Percentiles rank a stretch among this genome's conserved stretches.
These are phyloP conservation scores for Subacronicta megacephala DNA, from an alignment of 2,888 invertebrate species.

Conservation along the genomic window DNA sequence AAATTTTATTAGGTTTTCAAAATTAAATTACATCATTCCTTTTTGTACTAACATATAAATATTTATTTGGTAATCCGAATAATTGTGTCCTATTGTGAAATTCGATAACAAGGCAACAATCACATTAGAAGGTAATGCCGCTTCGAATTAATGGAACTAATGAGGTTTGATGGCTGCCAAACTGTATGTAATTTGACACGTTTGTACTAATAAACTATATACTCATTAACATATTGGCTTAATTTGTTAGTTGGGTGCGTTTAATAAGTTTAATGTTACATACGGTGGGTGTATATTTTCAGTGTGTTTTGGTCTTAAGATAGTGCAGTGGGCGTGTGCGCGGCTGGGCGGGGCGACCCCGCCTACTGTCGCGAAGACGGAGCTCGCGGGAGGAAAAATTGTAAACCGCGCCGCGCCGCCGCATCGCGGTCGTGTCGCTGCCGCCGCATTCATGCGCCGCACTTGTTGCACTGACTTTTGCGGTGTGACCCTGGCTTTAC, in stretches of 20 bases:
- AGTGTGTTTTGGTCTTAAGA: conserved; percentile 62
- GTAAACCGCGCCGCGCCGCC: conserved; percentile 48
- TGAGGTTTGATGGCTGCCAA: conserved; percentile 64
- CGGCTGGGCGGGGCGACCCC: conserved; percentile 80
- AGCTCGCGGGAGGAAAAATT: conserved; percentile 73
- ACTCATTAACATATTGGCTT: conserved; percentile 37
- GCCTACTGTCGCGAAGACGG: conserved; percentile 81
- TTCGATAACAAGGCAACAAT: conserved; percentile 43
- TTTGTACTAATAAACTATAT: conserved; percentile 54
- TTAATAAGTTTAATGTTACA: conserved; percentile 35
- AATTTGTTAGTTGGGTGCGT: conserved; percentile 39
- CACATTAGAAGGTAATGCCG: conserved; percentile 57
- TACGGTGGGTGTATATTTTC: conserved; percentile 40
- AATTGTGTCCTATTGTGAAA: conserved; percentile 24
- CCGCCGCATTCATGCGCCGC: conserved; percentile 50
- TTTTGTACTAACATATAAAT: not conserved
- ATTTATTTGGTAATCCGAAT: conserved; percentile 4
- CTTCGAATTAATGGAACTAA: conserved; percentile 66
- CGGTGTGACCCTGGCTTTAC: conserved; percentile 2
- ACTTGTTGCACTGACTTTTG: conserved; percentile 74
- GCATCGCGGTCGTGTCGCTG: conserved; percentile 41
- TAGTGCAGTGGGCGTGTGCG: conserved; percentile 76
- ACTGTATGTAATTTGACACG: conserved; percentile 60
- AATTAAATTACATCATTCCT: not conserved
- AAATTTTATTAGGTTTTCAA: conserved; percentile 14